Conservation (phyloP, 2,888 invertebrate genomes). For the Podabrus alpinus region DNA sequence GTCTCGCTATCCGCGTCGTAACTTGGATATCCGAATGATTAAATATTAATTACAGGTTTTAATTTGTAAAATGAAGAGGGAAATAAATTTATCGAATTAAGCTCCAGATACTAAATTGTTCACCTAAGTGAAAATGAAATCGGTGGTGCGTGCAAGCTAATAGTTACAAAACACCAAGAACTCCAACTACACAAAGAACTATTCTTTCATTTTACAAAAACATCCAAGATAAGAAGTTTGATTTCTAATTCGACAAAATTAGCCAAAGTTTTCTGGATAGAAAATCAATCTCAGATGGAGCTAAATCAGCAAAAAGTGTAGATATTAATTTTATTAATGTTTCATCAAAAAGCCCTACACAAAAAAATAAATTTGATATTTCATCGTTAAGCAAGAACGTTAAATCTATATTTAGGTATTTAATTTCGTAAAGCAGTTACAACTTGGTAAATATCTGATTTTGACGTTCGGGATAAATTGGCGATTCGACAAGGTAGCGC, state of each 20-base stretch:
- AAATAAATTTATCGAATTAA: conserved; percentile 13
- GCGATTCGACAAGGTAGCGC: neutral
- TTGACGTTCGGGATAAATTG: neutral
- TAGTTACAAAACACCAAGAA: conserved; percentile 10
- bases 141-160: conserved; percentile 12
- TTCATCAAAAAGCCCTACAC: neutral
- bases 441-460: neutral
- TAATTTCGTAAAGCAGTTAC: neutral
- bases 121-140: conserved; percentile 13
- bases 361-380: neutral
- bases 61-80: neutral
- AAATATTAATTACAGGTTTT: neutral
- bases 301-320: neutral
- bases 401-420: neutral
- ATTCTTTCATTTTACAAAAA: neutral
- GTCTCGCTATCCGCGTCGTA: neutral
- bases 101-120: conserved; percentile 8
- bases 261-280: neutral
- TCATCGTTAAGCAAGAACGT: neutral
- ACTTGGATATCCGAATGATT: neutral
- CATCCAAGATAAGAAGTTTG: neutral
- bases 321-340: neutral
- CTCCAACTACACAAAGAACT: conserved; percentile 9
- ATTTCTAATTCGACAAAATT: neutral
- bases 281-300: neutral